A percentile compares a stretch with the other conserved stretches of the same genome.
These are phyloP conservation scores for Epinotia demarniana DNA, from an alignment of 2,888 invertebrate genomes.

Conservation along the genomic window DNA sequence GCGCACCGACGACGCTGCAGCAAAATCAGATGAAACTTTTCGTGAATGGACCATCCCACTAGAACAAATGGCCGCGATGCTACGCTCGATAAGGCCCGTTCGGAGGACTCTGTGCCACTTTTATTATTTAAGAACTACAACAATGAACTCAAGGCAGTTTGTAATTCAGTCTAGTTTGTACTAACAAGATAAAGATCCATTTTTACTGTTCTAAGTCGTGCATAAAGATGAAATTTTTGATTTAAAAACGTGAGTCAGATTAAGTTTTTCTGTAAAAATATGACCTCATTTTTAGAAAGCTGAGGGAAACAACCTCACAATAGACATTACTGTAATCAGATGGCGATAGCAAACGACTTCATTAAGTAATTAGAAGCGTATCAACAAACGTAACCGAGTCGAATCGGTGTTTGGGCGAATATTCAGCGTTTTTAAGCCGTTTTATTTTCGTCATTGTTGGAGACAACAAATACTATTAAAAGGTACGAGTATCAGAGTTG, in stretches of 20 bases:
- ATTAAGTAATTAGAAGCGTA: slow-evolving; percentile 31
- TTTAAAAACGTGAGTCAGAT: slow-evolving; percentile 43
- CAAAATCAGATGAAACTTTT: slow-evolving; percentile 61
- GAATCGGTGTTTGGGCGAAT: slow-evolving; percentile 47
- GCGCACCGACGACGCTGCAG: slow-evolving; percentile 48
- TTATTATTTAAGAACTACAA: slow-evolving; percentile 16
- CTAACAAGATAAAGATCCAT: neutral
- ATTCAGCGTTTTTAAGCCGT: too few relatives aligned
- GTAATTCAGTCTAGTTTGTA: slow-evolving; percentile 26
- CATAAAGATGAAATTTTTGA: slow-evolving; percentile 25
- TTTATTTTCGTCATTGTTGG: too few relatives aligned
- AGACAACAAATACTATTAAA: too few relatives aligned
- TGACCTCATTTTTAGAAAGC: slow-evolving; percentile 13
- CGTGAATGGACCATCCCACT: slow-evolving; percentile 75
- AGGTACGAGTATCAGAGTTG: too few relatives aligned
- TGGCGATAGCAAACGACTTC: slow-evolving; percentile 18
- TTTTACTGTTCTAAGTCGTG: slow-evolving; percentile 41
- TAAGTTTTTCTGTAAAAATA: slow-evolving; percentile 23
- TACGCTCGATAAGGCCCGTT: slow-evolving; percentile 55
- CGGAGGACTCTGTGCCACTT: slow-evolving; percentile 44
- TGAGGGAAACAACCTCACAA: neutral
- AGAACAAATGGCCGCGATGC: slow-evolving; percentile 53
- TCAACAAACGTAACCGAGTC: slow-evolving; percentile 5
- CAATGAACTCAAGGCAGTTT: slow-evolving; percentile 10
- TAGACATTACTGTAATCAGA: slow-evolving; percentile 12